Percentiles rank a stretch among this genome's conserved stretches.
Conservation (phyloP, 2,888 invertebrate species). For the Aradus depressus region DNA sequence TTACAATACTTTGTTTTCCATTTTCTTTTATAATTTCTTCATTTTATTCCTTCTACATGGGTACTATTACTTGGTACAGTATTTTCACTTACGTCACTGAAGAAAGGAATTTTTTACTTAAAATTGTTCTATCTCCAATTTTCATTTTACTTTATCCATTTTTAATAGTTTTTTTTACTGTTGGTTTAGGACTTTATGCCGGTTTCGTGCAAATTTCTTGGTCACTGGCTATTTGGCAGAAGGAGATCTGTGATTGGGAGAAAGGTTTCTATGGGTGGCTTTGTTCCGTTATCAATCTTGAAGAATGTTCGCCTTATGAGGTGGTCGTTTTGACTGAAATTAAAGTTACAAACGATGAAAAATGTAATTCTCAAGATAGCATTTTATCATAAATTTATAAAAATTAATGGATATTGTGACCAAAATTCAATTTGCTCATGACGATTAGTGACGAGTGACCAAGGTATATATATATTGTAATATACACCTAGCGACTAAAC, state of each 20-base stretch:
- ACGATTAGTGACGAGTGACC: too few relatives aligned
- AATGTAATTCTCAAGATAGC: conserved; percentile 26
- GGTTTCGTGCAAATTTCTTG: conserved; percentile 57
- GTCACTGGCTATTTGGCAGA: conserved; percentile 55
- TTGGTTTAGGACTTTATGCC: conserved; percentile 55
- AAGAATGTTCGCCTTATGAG: conserved; percentile 66
- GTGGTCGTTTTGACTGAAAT: conserved; percentile 51
- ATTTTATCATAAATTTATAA: conserved; percentile 23
- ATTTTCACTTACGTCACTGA: conserved; percentile 58
- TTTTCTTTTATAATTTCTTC: conserved; percentile 52
- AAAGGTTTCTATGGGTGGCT: conserved; percentile 72
- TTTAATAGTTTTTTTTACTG: conserved; percentile 51
- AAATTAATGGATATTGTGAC: too few relatives aligned
- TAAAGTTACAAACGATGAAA: conserved; percentile 26
- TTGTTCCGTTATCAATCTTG: conserved; percentile 51
- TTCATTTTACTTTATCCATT: conserved; percentile 59
- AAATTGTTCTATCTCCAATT: conserved; percentile 52
- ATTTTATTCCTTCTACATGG: conserved; percentile 59
- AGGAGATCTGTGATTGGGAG: conserved; percentile 60
- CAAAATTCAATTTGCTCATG: too few relatives aligned
- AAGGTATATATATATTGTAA: too few relatives aligned
- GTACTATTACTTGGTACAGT: conserved; percentile 66
- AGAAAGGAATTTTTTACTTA: conserved; percentile 50
- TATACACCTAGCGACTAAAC: too few relatives aligned
- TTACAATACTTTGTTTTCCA: conserved; percentile 53